phyloP scores from a whole-genome alignment of 2,888 invertebrate genomes.

The Linnaemya tessellans region DNA sequence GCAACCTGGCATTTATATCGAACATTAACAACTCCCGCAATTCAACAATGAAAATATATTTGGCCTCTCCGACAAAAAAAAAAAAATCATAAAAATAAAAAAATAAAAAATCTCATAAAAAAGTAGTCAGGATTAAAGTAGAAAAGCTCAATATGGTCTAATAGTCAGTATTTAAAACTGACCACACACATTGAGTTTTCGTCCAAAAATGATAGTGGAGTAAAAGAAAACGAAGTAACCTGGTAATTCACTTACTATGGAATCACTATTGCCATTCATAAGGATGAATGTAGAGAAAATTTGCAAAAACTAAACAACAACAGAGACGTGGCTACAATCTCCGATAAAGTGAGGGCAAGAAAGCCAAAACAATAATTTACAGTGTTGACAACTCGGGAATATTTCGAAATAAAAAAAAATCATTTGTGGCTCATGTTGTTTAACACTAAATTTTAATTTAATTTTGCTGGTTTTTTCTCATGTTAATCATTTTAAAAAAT shows the following conservation, averaged over 20 bases:
- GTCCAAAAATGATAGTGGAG: conserved; percentile 17
- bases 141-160: conserved; percentile 70
- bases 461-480: too few species aligned
- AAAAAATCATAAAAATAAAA: background rate
- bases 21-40: conserved; percentile 70
- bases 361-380: too few species aligned
- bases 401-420: too few species aligned
- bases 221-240: conserved; percentile 17
- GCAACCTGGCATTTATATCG: conserved; percentile 53
- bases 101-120: conserved; percentile 38
- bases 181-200: conserved; percentile 67
- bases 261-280: conserved; percentile 61
- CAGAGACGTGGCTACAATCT: conserved; percentile 35
- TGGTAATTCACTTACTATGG: conserved; percentile 69
- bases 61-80: background rate
- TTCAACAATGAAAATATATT: conserved; percentile 61
- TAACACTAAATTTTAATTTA: too few species aligned
- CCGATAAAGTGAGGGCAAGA: background rate
- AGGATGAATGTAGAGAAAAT: conserved; percentile 38
- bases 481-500: too few species aligned
- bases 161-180: conserved; percentile 71
- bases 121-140: conserved; percentile 61
- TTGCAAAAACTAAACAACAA: background rate
- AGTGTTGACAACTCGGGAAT: too few species aligned
- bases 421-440: too few species aligned